These are phyloP conservation scores for Tridacna gigas DNA, from an alignment of 2,888 invertebrate species.

Conservation along the genomic window DNA sequence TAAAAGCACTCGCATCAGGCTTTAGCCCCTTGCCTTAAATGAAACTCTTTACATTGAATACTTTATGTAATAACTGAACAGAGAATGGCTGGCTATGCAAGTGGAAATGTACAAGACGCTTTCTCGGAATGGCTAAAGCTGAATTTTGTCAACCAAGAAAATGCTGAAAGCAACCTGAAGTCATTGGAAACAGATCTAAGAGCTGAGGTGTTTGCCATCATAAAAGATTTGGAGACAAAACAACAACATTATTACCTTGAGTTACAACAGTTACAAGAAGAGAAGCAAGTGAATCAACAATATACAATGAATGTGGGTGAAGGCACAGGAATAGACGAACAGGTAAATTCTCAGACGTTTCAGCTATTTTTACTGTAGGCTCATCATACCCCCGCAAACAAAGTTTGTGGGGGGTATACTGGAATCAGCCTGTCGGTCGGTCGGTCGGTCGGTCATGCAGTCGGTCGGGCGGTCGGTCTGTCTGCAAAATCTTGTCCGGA, in stretches of 20 bases:
- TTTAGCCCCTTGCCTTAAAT: no score
- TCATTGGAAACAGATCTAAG: slow-evolving; percentile 71
- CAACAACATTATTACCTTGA: slow-evolving; percentile 9
- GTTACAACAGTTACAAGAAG: slow-evolving; percentile 10
- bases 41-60: no score
- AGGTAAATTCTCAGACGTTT: not conserved
- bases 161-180: slow-evolving; percentile 68
- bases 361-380: no score
- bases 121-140: slow-evolving; percentile 72
- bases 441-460: no score
- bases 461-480: no score
- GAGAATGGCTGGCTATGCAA: slow-evolving; percentile 70
- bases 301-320: slow-evolving; percentile 3
- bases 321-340: slow-evolving; percentile 3
- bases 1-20: no score
- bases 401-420: no score
- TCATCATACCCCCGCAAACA: no score
- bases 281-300: slow-evolving; percentile 10
- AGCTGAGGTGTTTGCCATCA: slow-evolving; percentile 63
- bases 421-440: no score
- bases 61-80: slow-evolving; percentile 15
- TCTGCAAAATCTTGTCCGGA: no score
- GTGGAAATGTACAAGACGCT: slow-evolving; percentile 61
- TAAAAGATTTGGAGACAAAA: slow-evolving; percentile 34
- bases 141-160: slow-evolving; percentile 72